Evolutionary conservation across 2,888 invertebrate genomes (phyloP).

Genomic region (Ormyrus nitidulus): DNA sequence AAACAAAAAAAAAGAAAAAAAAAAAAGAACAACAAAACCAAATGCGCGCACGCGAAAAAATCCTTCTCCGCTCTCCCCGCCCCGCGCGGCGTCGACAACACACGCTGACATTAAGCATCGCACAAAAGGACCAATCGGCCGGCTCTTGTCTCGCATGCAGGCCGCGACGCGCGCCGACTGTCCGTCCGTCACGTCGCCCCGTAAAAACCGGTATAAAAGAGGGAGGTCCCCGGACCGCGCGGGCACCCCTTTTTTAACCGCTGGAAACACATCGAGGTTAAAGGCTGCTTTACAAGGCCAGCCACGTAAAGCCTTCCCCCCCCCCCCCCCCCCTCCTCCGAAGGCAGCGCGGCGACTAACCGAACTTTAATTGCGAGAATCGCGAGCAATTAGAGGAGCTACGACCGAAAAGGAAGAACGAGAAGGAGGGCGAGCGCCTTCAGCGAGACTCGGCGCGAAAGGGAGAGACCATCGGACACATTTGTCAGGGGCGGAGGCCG

Average conservation of each 20-base stretch:
- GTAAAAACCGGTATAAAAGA: constrained; percentile 63
- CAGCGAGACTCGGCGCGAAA: neutral
- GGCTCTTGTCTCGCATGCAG: constrained; percentile 15
- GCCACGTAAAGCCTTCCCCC: constrained; percentile 59
- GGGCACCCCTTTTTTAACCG: neutral
- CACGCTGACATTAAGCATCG: constrained; percentile 12
- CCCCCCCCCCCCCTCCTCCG: constrained; percentile 31
- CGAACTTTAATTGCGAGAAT: constrained; percentile 66
- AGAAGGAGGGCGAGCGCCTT: neutral
- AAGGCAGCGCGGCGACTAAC: constrained; percentile 58
- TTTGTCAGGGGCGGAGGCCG: too few species aligned
- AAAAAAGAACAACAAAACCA: too few species aligned
- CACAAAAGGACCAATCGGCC: neutral
- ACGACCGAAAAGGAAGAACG: neutral
- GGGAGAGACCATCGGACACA: neutral
- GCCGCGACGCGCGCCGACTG: neutral
- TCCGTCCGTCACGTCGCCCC: constrained; percentile 58
- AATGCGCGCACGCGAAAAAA: too few species aligned
- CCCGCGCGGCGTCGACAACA: constrained; percentile 9
- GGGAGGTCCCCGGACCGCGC: constrained; percentile 10
- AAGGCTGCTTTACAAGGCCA: constrained; percentile 7
- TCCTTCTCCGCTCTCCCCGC: neutral
- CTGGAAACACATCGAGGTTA: neutral
- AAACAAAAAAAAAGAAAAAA: neutral
- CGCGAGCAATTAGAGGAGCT: constrained; percentile 62